Evolutionary conservation across 2,113 vertebrate species (phyloP).

Genomic region (Ailurus styani): DNA sequence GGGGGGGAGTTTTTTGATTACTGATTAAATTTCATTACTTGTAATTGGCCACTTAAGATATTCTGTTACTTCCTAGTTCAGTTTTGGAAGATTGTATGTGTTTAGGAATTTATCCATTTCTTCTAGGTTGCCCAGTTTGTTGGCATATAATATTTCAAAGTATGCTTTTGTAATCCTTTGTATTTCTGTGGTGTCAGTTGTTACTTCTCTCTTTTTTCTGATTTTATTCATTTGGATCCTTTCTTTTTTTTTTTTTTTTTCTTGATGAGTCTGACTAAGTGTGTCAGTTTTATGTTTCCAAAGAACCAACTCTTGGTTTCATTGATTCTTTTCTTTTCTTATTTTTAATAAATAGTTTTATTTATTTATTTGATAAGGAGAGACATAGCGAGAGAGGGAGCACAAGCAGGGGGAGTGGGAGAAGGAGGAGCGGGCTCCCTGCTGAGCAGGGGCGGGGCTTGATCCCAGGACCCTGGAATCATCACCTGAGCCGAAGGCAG

Average conservation of each 20-base stretch:
- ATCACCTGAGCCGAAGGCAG: too few relatives aligned
- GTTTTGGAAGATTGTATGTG: background rate
- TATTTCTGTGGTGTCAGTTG: background rate
- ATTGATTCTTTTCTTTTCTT: background rate
- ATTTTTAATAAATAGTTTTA: too few relatives aligned
- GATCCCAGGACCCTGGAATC: too few relatives aligned
- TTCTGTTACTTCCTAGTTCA: background rate
- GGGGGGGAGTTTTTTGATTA: background rate
- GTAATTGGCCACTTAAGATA: background rate
- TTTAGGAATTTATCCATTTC: background rate
- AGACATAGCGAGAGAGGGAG: too few relatives aligned
- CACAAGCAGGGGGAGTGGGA: too few relatives aligned
- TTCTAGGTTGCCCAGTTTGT: background rate
- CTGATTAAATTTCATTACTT: background rate
- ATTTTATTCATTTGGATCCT: background rate
- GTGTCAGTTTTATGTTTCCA: background rate
- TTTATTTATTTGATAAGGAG: too few relatives aligned
- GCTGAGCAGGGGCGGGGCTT: too few relatives aligned
- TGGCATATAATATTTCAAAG: background rate
- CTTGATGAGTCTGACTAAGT: background rate
- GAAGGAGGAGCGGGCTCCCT: too few relatives aligned
- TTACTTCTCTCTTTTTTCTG: background rate
- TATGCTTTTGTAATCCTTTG: background rate
- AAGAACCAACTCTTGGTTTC: background rate
- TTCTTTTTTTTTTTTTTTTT: background rate